phyloP scores from a whole-genome alignment of 1,140 invertebrate genomes.

The Panagrolaimus sp. region DNA sequence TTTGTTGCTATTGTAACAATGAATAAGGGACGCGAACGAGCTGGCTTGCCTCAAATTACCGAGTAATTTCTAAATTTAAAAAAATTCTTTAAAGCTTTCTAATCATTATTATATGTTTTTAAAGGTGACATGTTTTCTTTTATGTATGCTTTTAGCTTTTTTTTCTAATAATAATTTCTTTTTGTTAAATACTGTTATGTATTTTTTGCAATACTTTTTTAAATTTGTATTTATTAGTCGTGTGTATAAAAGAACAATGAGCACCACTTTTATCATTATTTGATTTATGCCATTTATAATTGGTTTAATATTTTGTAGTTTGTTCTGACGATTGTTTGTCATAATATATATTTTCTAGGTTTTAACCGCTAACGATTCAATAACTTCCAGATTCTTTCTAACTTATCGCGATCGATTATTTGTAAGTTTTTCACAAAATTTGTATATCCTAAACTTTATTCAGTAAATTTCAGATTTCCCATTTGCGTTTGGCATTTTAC shows the following conservation, averaged over 20 bases:
- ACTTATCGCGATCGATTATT: background rate
- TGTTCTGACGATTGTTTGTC: background rate
- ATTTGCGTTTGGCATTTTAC: background rate
- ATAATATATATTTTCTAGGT: conserved; percentile 4
- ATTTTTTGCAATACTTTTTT: no score
- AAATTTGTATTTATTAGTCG: no score
- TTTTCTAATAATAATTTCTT: background rate
- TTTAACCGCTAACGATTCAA: background rate
- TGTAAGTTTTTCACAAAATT: background rate
- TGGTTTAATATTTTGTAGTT: conserved; percentile 2
- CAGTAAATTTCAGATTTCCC: background rate
- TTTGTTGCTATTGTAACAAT: conserved; percentile 89
- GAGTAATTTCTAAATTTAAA: background rate
- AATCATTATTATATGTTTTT: conserved; percentile 6
- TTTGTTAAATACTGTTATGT: background rate
- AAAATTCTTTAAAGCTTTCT: background rate
- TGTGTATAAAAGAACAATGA: no score
- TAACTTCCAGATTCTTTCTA: no score
- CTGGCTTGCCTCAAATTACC: conserved; percentile 67
- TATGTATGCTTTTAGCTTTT: background rate
- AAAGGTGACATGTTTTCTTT: background rate
- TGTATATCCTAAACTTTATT: background rate
- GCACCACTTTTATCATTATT: no score
- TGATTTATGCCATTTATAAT: background rate
- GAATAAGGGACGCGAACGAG: conserved; percentile 91